Conservation (phyloP, 1,140 invertebrate genomes). For the Brachionus sp. region DNA sequence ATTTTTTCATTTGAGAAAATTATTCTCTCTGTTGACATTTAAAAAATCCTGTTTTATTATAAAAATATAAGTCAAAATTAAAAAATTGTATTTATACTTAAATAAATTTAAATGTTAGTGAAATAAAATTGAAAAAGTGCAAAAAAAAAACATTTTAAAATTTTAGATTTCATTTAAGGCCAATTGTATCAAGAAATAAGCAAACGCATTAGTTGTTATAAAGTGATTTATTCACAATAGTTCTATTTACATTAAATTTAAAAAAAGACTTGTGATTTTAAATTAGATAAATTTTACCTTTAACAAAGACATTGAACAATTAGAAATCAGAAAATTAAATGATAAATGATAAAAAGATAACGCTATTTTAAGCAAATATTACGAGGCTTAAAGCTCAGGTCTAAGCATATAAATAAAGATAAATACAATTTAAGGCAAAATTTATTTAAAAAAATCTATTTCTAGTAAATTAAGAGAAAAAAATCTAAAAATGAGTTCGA, state of each 20-base stretch:
- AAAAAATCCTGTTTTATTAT: no score
- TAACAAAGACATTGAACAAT: background rate
- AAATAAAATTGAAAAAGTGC: background rate
- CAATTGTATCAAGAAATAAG: background rate
- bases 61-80: background rate
- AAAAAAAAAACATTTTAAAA: background rate
- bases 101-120: background rate
- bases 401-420: no score
- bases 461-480: no score
- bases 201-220: no score
- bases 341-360: background rate
- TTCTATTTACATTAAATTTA: background rate
- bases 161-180: background rate
- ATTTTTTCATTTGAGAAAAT: no score
- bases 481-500: no score
- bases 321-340: background rate
- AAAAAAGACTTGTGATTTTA: background rate
- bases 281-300: background rate
- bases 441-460: no score
- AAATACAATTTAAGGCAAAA: no score
- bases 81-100: background rate
- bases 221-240: no score
- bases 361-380: no score
- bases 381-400: no score
- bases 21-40: no score